Evolutionary conservation across 2,888 invertebrate species (phyloP).

Genomic region (Tetheella fluctuosa): DNA sequence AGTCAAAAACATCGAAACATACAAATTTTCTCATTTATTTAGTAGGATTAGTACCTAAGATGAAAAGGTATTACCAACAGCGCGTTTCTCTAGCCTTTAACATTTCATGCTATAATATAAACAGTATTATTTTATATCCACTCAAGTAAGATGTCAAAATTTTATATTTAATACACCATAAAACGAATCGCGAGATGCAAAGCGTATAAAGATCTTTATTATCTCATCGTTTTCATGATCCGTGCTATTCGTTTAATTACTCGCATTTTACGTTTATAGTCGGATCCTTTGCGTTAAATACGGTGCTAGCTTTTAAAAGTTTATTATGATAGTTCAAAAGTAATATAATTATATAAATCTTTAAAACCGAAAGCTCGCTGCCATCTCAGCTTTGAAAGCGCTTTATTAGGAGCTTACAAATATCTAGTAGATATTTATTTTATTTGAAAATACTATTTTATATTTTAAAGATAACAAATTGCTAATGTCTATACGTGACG

Average conservation of each 20-base stretch:
- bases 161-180: conserved; percentile 30
- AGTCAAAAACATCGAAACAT: too few relatives aligned
- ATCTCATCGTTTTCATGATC: conserved; percentile 5
- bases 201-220: conserved; percentile 9
- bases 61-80: too few relatives aligned
- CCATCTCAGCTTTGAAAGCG: not conserved
- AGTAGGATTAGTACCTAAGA: too few relatives aligned
- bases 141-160: conserved; percentile 30
- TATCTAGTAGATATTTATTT: too few relatives aligned
- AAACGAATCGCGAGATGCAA: conserved; percentile 21
- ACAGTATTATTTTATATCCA: conserved; percentile 16
- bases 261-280: conserved; percentile 1
- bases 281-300: not conserved
- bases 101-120: not conserved
- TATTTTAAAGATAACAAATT: too few relatives aligned
- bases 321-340: conserved; percentile 5
- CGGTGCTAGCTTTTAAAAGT: conserved; percentile 2
- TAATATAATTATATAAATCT: not conserved
- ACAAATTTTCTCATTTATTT: too few relatives aligned
- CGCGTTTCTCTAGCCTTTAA: not conserved
- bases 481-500: too few relatives aligned
- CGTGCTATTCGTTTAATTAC: conserved; percentile 7
- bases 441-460: too few relatives aligned
- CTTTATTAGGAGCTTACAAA: too few relatives aligned
- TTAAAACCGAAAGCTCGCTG: not conserved